A percentile compares a stretch with the other conserved stretches of the same genome.
phyloP scores from a whole-genome alignment of 2,113 vertebrate species.

The Sturnira hondurensis region DNA sequence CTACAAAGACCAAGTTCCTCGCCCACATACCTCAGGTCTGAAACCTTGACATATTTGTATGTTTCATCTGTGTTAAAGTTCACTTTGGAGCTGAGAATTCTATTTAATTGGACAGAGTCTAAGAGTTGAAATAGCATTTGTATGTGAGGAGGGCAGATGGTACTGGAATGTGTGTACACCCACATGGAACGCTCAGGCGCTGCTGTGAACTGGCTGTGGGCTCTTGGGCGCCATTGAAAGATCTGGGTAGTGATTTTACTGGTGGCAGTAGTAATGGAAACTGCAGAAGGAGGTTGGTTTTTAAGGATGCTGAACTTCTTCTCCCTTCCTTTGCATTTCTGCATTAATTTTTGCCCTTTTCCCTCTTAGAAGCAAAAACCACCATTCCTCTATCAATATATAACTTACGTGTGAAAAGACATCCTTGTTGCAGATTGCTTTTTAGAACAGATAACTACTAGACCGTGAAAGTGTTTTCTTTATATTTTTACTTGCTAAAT shows the following conservation, averaged over 20 bases:
- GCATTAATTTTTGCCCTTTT: not conserved
- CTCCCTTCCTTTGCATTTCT: constrained; percentile 14
- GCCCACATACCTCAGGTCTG: not conserved
- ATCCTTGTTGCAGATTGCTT: constrained; percentile 4
- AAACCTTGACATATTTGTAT: not conserved
- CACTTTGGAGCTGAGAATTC: not conserved
- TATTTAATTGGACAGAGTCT: not conserved
- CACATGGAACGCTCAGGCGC: not conserved
- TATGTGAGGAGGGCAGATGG: not conserved
- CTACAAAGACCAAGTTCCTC: not conserved
- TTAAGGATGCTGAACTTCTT: not conserved
- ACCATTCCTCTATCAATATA: not conserved
- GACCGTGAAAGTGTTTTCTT: not conserved
- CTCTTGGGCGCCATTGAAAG: not conserved
- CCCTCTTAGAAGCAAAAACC: not conserved
- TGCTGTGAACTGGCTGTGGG: not conserved
- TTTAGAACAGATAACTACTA: not conserved
- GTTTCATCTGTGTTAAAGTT: not conserved
- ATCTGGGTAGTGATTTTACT: not conserved
- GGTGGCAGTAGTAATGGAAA: not conserved
- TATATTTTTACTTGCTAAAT: not conserved
- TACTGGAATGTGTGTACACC: not conserved
- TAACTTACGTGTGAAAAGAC: not conserved
- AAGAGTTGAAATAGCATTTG: not conserved
- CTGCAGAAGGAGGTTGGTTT: not conserved